Conservation (phyloP, 1,140 invertebrate species). For the Aphis gossypii region DNA sequence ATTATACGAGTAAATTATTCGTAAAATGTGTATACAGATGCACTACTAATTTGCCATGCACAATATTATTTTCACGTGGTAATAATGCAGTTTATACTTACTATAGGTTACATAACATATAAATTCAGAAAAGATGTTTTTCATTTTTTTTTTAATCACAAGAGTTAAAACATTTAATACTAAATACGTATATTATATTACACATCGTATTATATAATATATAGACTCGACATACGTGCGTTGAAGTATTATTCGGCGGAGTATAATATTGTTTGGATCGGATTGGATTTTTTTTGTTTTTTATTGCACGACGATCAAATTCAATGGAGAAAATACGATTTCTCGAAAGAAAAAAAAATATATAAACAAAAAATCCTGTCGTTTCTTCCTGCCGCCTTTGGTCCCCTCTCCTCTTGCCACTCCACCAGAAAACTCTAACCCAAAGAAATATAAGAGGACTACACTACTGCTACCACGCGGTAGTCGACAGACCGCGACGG, state of each 20-base stretch:
- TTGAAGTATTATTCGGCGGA: background rate
- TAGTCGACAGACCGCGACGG: background rate
- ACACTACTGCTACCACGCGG: background rate
- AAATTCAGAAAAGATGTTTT: background rate
- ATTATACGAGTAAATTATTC: background rate
- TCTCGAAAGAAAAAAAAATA: background rate
- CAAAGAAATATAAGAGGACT: background rate
- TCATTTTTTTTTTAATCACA: background rate
- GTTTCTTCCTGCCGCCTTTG: background rate
- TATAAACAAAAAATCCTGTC: background rate
- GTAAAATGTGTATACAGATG: background rate
- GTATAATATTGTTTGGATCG: background rate
- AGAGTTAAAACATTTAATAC: background rate
- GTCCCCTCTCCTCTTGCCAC: background rate
- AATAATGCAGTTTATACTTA: background rate
- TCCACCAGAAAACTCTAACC: background rate
- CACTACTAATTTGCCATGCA: background rate
- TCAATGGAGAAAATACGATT: slow-evolving; percentile 20
- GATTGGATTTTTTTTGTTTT: background rate
- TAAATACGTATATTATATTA: background rate
- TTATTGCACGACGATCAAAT: background rate
- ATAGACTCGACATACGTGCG: background rate
- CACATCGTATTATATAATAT: background rate
- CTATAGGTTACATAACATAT: background rate
- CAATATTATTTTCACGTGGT: background rate